Base-by-base conservation (phyloP, 2,797 vertebrate species). In the Xenops minutus region DNA sequence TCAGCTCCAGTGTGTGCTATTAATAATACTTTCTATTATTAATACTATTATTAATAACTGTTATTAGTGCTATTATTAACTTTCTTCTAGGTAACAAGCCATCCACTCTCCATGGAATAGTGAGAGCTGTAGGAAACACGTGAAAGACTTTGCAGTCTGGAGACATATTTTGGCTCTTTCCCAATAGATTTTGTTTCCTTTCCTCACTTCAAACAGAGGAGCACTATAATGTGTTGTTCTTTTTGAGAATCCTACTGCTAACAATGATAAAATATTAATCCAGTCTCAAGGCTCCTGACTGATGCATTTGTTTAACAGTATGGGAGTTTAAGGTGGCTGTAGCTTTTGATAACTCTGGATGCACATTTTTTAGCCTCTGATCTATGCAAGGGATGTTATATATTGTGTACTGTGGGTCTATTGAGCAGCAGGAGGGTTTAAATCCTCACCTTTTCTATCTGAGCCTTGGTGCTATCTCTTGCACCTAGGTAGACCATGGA, bases 381-480 rank as follows among this genome's bases (percentile, higher is more conserved):
- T 16, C 26, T 76, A 55, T 36, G 10, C 48, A 75, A 61, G 44
- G 13, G 5, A 41, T 4, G n/a, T 63, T 34, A 24, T 59, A 17
- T 54, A 49, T 30, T 49, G 56, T 74, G 30, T 56, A 9, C 23
- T 71, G 4, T 79, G 44, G 21, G 12, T 92, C 29, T 83, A 2
- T 7, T 83, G 14, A 73, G 32, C 32, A 71, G 21, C 27, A 52
- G 34, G 27, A 79, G 62, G 9, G 4, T 89, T 85, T 67, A 69
- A 52, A 37, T 72, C 12, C 19, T 96, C 59, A 98, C 98, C 98
- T 98, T 96, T 32, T 98, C 96, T 36, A 98, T 97, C 68, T 98
- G 97, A 68, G 88, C 27, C n/a, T 91, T 98, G 55, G 97, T 97
- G 41, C 95, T 96, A 6, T 95, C 98, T 71, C 75, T 97, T 21